These are phyloP conservation scores for Gasteruption jaculator DNA, from an alignment of 2,888 invertebrate species.

Conservation along the genomic window DNA sequence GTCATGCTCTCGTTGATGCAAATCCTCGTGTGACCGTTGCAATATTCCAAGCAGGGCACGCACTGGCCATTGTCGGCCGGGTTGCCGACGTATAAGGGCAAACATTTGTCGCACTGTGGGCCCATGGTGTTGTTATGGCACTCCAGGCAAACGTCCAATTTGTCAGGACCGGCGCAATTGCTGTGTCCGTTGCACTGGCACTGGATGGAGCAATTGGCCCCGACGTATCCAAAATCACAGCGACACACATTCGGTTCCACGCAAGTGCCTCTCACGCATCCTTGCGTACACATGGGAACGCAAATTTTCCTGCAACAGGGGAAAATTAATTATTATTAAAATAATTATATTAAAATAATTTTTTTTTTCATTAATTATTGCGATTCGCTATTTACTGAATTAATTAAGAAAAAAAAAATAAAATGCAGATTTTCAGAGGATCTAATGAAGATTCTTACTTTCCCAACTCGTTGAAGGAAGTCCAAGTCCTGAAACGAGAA, in stretches of 20 bases:
- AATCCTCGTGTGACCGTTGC: constrained; percentile 81
- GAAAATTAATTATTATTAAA: neutral
- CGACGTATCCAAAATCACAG: constrained; percentile 93
- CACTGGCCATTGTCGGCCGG: constrained; percentile 80
- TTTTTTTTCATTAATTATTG: neutral
- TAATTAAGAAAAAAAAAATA: neutral
- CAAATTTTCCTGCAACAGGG: constrained; percentile 53
- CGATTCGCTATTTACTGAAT: constrained; percentile 1
- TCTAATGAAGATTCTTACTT: constrained; percentile 29
- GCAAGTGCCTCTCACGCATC: constrained; percentile 82
- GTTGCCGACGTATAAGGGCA: constrained; percentile 87
- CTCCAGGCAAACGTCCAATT: constrained; percentile 73
- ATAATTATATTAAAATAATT: constrained; percentile 1
- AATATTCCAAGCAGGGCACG: constrained; percentile 82
- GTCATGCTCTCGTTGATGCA: constrained; percentile 64
- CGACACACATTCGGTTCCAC: constrained; percentile 78
- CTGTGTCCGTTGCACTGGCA: constrained; percentile 95
- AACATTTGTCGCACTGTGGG: constrained; percentile 85
- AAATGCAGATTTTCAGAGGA: neutral
- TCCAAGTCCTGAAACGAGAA: constrained; percentile 32
- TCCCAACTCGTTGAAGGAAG: constrained; percentile 38
- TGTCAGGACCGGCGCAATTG: constrained; percentile 83
- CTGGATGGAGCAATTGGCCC: constrained; percentile 88
- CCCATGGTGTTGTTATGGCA: constrained; percentile 94
- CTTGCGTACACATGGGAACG: constrained; percentile 76